Percentiles rank a stretch among this genome's conserved stretches.
Conservation (phyloP, 2,888 invertebrate genomes). For the Heliconius charithonia region DNA sequence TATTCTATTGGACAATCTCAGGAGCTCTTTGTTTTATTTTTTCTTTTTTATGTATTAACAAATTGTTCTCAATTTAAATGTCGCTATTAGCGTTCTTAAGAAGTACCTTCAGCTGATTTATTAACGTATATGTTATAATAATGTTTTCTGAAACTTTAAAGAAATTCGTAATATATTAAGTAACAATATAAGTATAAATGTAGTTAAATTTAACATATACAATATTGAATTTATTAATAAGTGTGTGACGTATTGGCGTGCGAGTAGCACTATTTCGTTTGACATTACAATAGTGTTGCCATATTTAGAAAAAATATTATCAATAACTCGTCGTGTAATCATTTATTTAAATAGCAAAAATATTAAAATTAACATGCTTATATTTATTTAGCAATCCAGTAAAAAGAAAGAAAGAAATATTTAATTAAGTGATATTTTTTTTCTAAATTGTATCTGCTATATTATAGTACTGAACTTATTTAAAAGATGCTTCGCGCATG, state of each 20-base stretch:
- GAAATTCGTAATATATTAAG: conserved; percentile 36
- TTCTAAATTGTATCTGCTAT: background rate
- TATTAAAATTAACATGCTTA: background rate
- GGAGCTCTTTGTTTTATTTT: background rate
- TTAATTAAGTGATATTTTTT: background rate
- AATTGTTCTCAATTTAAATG: background rate
- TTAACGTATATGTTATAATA: conserved; percentile 40
- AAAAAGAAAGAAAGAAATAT: background rate
- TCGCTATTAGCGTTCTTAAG: conserved; percentile 6
- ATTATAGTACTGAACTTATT: background rate
- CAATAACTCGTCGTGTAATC: conserved; percentile 23
- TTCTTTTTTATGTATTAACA: background rate
- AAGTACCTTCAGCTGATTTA: conserved; percentile 32
- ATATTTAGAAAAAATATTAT: conserved; percentile 51
- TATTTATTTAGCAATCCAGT: background rate
- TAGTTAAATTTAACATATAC: conserved; percentile 47
- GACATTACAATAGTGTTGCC: conserved; percentile 56
- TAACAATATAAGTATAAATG: conserved; percentile 34
- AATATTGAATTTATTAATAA: conserved; percentile 59
- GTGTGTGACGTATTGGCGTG: conserved; percentile 55
- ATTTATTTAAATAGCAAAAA: conserved; percentile 5
- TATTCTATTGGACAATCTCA: background rate
- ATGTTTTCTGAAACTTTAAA: conserved; percentile 39
- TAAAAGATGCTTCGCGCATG: background rate
- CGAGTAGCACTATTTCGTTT: conserved; percentile 66